Conservation (phyloP, 2,113 vertebrate species). For the Budorcas taxicolor region DNA sequence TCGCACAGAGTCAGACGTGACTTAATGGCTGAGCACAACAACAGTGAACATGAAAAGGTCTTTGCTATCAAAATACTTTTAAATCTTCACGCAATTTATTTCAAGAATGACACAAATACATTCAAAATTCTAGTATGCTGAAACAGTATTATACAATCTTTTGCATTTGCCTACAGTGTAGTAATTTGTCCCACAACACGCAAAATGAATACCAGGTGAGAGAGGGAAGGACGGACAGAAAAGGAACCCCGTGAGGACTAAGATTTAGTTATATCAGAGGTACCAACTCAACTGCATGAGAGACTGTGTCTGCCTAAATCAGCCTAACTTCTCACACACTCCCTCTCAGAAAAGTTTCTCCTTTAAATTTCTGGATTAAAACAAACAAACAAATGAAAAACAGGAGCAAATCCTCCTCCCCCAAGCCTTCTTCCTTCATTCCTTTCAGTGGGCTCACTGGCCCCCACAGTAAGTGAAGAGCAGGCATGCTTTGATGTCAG, state of each 20-base stretch:
- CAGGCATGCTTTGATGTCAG: neutral
- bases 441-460: neutral
- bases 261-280: neutral
- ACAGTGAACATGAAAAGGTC: neutral
- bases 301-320: neutral
- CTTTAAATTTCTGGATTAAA: constrained; percentile 22
- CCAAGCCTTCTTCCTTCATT: neutral
- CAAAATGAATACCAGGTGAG: neutral
- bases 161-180: neutral
- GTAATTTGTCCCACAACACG: neutral
- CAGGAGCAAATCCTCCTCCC: neutral
- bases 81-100: neutral
- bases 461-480: neutral
- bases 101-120: neutral
- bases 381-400: constrained; percentile 18
- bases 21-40: neutral
- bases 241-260: neutral
- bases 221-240: neutral
- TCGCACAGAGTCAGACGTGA: neutral
- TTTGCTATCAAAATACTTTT: neutral
- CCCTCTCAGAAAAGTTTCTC: neutral
- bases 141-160: neutral
- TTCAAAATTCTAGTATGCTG: neutral
- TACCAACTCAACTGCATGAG: neutral
- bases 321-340: neutral